phyloP scores from a whole-genome alignment of 30 jellyfish, hydroid and myxozoan genomes.

The Phacellophora camtschatica region DNA sequence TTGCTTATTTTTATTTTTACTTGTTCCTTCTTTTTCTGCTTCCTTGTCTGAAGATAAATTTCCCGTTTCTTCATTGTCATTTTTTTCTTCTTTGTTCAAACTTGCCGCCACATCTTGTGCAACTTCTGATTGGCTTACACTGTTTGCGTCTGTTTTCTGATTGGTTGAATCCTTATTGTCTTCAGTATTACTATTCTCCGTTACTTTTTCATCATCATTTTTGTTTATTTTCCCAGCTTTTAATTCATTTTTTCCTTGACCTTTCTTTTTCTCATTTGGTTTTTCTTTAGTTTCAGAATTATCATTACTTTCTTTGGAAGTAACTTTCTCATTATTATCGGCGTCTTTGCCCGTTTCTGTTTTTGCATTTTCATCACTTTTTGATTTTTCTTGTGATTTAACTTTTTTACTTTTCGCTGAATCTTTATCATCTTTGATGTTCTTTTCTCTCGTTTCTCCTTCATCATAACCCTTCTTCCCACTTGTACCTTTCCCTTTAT shows the following conservation, averaged over 20 bases:
- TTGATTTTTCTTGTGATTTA: not conserved
- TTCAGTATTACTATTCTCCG: not conserved
- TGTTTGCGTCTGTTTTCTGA: not conserved
- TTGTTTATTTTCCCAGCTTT: not conserved
- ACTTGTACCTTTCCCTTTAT: not conserved
- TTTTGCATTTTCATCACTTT: not conserved
- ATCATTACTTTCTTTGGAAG: not conserved
- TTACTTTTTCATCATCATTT: conserved; percentile 1
- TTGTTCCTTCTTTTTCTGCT: not conserved
- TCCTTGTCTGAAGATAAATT: no score
- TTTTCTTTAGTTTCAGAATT: not conserved
- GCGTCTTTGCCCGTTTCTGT: not conserved
- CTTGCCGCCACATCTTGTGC: not conserved
- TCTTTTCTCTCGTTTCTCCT: not conserved
- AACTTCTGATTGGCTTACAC: not conserved
- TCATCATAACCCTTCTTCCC: not conserved
- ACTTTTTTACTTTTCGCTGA: not conserved
- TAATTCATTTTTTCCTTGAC: not conserved
- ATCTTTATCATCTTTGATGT: not conserved
- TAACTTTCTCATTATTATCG: not conserved
- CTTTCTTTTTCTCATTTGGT: conserved; percentile 14
- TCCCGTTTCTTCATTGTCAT: not conserved
- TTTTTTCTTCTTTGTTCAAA: not conserved
- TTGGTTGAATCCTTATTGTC: not conserved
- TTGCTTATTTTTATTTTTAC: not conserved